Percentiles rank a stretch among this genome's conserved stretches.
These are phyloP conservation scores for Meloidogyne chitwoodi DNA, from an alignment of 1,140 invertebrate species.

Conservation along the genomic window DNA sequence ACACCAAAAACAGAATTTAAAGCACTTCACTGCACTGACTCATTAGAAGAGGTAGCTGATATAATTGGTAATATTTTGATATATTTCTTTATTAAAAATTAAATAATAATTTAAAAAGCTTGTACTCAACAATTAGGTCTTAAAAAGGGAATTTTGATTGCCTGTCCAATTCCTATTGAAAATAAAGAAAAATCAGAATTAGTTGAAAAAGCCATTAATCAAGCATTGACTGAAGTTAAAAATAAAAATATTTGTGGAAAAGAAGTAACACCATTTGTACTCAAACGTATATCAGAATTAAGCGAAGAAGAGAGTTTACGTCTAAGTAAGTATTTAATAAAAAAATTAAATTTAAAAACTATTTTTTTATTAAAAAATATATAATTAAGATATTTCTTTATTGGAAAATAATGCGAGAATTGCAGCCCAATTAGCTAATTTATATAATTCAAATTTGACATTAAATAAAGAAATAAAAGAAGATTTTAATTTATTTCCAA, in stretches of 20 bases:
- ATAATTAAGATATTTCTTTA: slow-evolving; percentile 73
- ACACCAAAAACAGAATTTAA: slow-evolving; percentile 68
- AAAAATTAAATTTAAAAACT: not conserved
- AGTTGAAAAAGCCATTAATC: slow-evolving; percentile 70
- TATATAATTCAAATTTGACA: slow-evolving; percentile 19
- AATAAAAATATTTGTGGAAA: slow-evolving; percentile 71
- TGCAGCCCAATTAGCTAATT: slow-evolving; percentile 75
- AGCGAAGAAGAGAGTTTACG: slow-evolving; percentile 76
- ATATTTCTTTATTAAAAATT: not conserved
- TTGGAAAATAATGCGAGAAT: slow-evolving; percentile 85
- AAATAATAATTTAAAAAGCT: slow-evolving; percentile 61
- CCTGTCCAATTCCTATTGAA: slow-evolving; percentile 78
- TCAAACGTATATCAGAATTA: slow-evolving; percentile 69
- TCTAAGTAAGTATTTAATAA: slow-evolving; percentile 68
- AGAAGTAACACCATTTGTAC: slow-evolving; percentile 83
- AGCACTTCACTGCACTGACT: slow-evolving; percentile 70
- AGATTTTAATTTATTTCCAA: not conserved
- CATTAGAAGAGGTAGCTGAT: slow-evolving; percentile 69
- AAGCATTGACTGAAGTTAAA: slow-evolving; percentile 70
- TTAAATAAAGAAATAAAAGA: slow-evolving; percentile 11
- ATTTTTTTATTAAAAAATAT: no score
- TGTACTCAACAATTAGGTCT: slow-evolving; percentile 61
- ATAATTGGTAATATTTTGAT: slow-evolving; percentile 61
- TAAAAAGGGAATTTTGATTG: slow-evolving; percentile 77
- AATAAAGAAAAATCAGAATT: slow-evolving; percentile 64